Base-by-base conservation (phyloP, 1,140 invertebrate genomes). In the Bradynema listronoti region DNA sequence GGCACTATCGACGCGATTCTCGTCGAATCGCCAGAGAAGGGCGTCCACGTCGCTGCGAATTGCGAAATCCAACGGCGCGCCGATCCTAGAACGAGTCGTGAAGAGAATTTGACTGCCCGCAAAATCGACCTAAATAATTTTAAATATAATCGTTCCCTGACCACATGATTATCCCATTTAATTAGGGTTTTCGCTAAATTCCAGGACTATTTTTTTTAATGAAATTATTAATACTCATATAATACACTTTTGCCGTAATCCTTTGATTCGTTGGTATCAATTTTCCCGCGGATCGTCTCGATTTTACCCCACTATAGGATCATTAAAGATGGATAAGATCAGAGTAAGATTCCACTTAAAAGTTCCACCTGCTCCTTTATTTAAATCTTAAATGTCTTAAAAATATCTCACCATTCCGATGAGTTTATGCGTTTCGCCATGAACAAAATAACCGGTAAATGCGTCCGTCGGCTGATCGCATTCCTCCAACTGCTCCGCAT, bases 401-500 rank as follows among this genome's bases (percentile, higher is more conserved):
- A n/a, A n/a, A n/a, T n/a, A n/a, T n/a, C n/a, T 6, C 6, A 52
- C 56, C 56, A 56, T 58, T 49, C 25, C 27, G 32, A 25, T 11
- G 9, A 58, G 16, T 30, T 61, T 32, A 34, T 56, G 56, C 19
- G 19, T 55, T 1, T 58, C 56, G 22, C 56, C 46, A 41, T 58
- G 49, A 2, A 58, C 7, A 46, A 46, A 58, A 45, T 36, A 58
- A 39, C 36, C 46, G 45, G 19, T 29, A 22, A 58, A 29, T 25
- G 47, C 32, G 29, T 59, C 45, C n/a, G 55, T 54, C 30, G 22
- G 30, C 30, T 36, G 49, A n/a, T 58, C 56, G 45, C 56, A 58
- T n/a, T 24, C 30, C 32, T 58, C 56, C 51, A 58, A 34, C 29
- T 58, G 56, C 2, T 58, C 57, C n/a, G 16, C n/a, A 36, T 58